Conservation (phyloP, 2,888 invertebrate genomes). For the Mesochorus sp. region DNA sequence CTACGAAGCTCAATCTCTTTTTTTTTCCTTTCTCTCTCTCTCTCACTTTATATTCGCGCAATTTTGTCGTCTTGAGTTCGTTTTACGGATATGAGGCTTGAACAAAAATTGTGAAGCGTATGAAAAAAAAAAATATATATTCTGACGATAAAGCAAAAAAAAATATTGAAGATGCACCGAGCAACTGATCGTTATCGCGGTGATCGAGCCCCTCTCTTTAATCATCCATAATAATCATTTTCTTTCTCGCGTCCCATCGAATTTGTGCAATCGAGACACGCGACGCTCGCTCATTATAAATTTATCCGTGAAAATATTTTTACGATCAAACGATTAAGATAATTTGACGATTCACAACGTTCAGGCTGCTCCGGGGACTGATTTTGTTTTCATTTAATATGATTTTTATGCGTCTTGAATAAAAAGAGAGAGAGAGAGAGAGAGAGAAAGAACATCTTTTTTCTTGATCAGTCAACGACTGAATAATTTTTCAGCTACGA, state of each 20-base stretch:
- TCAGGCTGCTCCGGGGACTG: background rate
- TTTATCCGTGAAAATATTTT: slow-evolving; percentile 61
- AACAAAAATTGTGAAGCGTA: no score
- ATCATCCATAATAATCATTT: slow-evolving; percentile 45
- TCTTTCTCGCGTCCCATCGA: slow-evolving; percentile 12
- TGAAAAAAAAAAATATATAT: no score
- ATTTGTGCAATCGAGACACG: slow-evolving; percentile 43
- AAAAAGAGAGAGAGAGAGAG: background rate
- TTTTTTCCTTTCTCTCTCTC: no score
- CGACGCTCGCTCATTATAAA: slow-evolving; percentile 58
- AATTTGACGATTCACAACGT: slow-evolving; percentile 9
- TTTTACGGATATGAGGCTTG: background rate
- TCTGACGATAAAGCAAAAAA: background rate
- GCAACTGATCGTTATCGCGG: slow-evolving; percentile 40
- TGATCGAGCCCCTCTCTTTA: slow-evolving; percentile 41
- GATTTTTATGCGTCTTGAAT: slow-evolving; percentile 15
- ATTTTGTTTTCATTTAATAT: slow-evolving; percentile 43
- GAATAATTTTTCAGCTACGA: background rate
- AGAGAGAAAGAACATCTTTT: background rate
- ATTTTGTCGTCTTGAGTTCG: background rate
- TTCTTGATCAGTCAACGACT: slow-evolving; percentile 1
- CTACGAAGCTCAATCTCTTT: background rate
- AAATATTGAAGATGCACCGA: background rate
- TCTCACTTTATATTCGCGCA: background rate
- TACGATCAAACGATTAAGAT: slow-evolving; percentile 53